A percentile compares a stretch with the other conserved stretches of the same genome.
phyloP scores from a whole-genome alignment of 2,797 vertebrate species.

The Erethizon dorsatum region DNA sequence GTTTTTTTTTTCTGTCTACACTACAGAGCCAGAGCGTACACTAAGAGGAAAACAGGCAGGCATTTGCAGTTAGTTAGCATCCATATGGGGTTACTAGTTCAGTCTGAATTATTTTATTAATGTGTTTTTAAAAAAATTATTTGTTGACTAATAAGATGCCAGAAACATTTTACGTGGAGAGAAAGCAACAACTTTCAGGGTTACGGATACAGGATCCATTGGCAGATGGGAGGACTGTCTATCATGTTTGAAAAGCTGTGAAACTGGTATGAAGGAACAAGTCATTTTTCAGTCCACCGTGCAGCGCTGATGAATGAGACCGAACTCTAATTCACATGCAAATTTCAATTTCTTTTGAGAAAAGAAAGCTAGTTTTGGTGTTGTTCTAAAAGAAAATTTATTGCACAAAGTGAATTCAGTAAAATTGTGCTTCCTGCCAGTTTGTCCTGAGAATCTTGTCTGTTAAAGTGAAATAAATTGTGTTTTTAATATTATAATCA shows the following conservation, averaged over 20 bases:
- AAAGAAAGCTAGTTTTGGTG: constrained; percentile 67
- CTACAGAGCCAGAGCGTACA: background rate
- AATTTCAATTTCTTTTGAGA: constrained; percentile 76
- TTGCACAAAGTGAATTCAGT: constrained; percentile 71
- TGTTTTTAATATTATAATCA: constrained; percentile 80
- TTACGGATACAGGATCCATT: constrained; percentile 16
- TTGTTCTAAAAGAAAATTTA: constrained; percentile 75
- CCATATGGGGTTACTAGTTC: background rate
- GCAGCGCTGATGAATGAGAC: constrained; percentile 54
- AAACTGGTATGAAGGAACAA: background rate
- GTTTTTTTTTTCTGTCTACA: background rate
- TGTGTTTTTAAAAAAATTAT: constrained; percentile 41
- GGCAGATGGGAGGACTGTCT: background rate
- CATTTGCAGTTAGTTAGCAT: background rate
- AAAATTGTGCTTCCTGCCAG: constrained; percentile 68
- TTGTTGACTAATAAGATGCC: constrained; percentile 50
- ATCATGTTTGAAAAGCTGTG: constrained; percentile 26
- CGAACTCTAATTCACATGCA: constrained; percentile 71
- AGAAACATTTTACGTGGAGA: background rate
- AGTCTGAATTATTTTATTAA: constrained; percentile 43
- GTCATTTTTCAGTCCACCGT: constrained; percentile 27
- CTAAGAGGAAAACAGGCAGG: background rate
- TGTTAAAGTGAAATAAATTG: constrained; percentile 76
- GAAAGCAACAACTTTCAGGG: constrained; percentile 47
- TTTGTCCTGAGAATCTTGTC: constrained; percentile 58